phyloP scores from a whole-genome alignment of 2,888 invertebrate genomes.

The Eupithecia inturbata region DNA sequence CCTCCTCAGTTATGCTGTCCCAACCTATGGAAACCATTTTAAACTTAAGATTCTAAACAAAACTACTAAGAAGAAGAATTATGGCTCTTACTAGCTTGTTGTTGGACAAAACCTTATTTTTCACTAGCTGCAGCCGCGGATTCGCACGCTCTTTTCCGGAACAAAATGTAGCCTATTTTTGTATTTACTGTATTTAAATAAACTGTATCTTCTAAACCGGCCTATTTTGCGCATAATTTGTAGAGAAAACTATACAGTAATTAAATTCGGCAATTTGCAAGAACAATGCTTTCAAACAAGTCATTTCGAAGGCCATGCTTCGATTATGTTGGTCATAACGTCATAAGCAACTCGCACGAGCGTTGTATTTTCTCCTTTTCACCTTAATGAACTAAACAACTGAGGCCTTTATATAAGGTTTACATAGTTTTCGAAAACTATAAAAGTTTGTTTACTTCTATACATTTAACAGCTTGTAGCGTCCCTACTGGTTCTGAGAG shows the following conservation, averaged over 20 bases:
- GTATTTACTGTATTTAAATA: too few relatives aligned
- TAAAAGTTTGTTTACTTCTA: background rate
- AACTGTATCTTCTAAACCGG: background rate
- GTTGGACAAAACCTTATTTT: too few relatives aligned
- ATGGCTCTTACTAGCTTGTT: too few relatives aligned
- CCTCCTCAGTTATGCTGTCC: too few relatives aligned
- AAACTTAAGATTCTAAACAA: too few relatives aligned
- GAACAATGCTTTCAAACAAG: background rate
- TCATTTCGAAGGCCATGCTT: slow-evolving; percentile 14
- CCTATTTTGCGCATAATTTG: background rate
- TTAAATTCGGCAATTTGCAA: background rate
- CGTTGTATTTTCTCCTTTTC: slow-evolving; percentile 58
- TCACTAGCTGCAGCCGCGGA: too few relatives aligned
- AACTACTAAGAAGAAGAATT: too few relatives aligned
- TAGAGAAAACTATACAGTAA: background rate
- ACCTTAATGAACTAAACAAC: slow-evolving; percentile 57
- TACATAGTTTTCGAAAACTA: background rate
- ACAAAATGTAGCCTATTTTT: too few relatives aligned
- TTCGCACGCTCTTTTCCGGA: too few relatives aligned
- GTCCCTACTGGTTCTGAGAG: background rate
- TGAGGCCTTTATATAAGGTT: background rate
- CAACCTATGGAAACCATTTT: too few relatives aligned
- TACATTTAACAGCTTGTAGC: background rate
- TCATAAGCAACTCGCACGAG: slow-evolving; percentile 12
- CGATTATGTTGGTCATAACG: background rate